Evolutionary conservation across 2,888 invertebrate species (phyloP), one percentile per base, ranked within the genome.

Genomic region (Torymus texanus): DNA sequence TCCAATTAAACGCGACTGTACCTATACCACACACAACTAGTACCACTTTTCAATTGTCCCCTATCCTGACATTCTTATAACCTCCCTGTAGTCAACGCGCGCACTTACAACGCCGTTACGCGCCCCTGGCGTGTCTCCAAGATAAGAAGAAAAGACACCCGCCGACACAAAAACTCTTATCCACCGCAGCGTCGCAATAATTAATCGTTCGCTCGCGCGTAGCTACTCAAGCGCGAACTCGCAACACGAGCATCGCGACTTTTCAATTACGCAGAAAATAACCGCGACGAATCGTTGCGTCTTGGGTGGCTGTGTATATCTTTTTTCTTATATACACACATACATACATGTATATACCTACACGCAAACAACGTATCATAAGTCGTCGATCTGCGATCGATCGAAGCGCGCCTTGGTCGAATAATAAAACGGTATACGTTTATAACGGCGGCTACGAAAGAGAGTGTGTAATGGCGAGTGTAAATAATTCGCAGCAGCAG

Each of bases 191-290:
- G 1, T 21, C 2, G 16, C 18, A 50, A 16, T 78, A 68, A 78
- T 74, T 58, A 74, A 78, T 78, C 62, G 41, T 8, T 5, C 10
- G 58, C 59, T n/a, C 11, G 51, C 10, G 58, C 59, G n/a, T 10
- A 50, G 18, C 50, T 14, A 63, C 24, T 53, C n/a, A 18, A 74
- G 74, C 74, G 62, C 58, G 53, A 59, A 51, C 16, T 14, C 18
- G 41, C 12, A 73, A 70, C 16, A 62, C 59, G 56, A 78, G 14
- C 56, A 67, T 63, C 62, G 18, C 51, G 63, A 67, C 75, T 65
- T 79, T 79, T 79, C 70, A 79, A 75, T 79, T 79, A 75, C 68
- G 65, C 51, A 75, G 65, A 79, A 75, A 79, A 79, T 71, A 79
- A 79, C 75, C 55, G 75, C 59, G 71, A 75, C 70, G 58, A 75